Evolutionary conservation across 2,113 vertebrate genomes (phyloP).

Genomic region (Chitala chitala): DNA sequence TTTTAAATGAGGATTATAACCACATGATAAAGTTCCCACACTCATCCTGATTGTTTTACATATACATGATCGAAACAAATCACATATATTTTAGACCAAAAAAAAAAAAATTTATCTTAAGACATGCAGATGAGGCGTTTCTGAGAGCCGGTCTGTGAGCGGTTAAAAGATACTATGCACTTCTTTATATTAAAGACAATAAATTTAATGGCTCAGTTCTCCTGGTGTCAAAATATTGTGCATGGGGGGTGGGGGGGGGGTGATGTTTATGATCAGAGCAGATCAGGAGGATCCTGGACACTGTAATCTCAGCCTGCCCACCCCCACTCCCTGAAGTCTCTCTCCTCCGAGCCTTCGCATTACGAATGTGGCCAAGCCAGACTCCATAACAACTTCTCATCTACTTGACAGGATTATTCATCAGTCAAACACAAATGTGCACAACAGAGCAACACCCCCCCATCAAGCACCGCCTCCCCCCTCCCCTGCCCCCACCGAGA

Average conservation of each 20-base stretch:
- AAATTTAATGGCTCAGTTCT: not conserved
- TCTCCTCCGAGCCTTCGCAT: not conserved
- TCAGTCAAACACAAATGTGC: not conserved
- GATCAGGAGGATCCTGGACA: not conserved
- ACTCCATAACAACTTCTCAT: not conserved
- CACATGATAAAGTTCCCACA: too few relatives aligned
- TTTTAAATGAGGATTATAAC: too few relatives aligned
- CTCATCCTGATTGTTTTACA: not conserved
- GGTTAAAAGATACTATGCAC: not conserved
- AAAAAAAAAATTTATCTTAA: not conserved
- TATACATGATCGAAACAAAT: not conserved
- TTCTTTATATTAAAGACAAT: not conserved
- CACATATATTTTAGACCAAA: not conserved
- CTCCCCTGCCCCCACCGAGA: too few relatives aligned
- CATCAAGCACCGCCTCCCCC: too few relatives aligned
- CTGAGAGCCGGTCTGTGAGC: not conserved
- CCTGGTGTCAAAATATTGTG: not conserved
- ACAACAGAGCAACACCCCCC: too few relatives aligned
- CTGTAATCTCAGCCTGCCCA: not conserved
- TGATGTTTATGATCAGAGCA: not conserved
- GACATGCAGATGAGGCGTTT: not conserved
- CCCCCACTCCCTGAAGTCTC: not conserved
- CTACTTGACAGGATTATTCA: slow-evolving; percentile 14
- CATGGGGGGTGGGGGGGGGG: too few relatives aligned
- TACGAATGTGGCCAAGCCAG: not conserved